Conservation (phyloP, 2,113 vertebrate species). For the Australoheros scitulus region DNA sequence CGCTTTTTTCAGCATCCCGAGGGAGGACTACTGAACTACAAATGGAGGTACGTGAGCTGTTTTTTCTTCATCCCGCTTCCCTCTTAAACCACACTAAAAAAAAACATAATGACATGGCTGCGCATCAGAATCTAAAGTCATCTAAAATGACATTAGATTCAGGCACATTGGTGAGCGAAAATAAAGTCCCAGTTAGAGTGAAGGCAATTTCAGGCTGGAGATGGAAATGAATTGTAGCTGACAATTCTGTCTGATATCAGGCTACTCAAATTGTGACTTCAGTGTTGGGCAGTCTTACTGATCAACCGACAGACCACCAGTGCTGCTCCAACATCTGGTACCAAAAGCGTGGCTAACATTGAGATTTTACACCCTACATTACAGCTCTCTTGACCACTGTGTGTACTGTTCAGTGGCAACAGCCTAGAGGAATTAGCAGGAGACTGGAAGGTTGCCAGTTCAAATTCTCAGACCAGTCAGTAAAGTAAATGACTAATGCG, state of each 20-base stretch:
- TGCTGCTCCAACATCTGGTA: not conserved
- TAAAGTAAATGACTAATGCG: constrained; percentile 56
- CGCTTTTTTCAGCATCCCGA: not conserved
- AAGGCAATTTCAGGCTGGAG: not conserved
- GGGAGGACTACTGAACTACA: not conserved
- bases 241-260: not conserved
- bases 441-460: constrained; percentile 38
- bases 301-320: not conserved
- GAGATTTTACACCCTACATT: not conserved
- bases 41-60: not conserved
- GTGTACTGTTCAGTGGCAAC: not conserved
- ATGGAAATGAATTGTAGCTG: not conserved
- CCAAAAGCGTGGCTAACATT: not conserved
- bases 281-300: not conserved
- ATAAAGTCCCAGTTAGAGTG: not conserved
- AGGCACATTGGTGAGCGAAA: not conserved
- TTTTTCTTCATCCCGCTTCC: not conserved
- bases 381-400: not conserved
- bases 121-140: not conserved
- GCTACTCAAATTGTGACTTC: not conserved
- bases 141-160: not conserved
- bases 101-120: too few species aligned
- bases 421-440: constrained; percentile 12
- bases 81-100: too few species aligned
- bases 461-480: constrained; percentile 54